These are phyloP conservation scores for Ibycter americanus DNA, from an alignment of 2,797 vertebrate species.

Conservation along the genomic window DNA sequence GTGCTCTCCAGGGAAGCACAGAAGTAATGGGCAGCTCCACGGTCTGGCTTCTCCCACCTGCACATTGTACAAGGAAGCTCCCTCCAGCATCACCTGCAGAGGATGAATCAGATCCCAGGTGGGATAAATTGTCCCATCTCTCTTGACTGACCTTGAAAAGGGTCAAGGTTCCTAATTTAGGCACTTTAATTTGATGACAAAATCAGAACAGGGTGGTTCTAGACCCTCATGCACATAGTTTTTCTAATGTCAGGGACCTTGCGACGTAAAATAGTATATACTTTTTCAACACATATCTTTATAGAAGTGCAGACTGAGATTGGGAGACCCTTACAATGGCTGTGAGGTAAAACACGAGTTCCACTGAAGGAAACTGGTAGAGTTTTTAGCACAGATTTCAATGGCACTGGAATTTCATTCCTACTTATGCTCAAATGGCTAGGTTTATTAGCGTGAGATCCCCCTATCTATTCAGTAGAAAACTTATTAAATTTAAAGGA, in stretches of 20 bases:
- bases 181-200: not conserved
- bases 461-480: not conserved
- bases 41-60: not conserved
- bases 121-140: not conserved
- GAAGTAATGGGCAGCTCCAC: not conserved
- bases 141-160: not conserved
- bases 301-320: not conserved
- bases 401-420: not conserved
- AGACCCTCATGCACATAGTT: not conserved
- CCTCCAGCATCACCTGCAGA: not conserved
- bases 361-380: not conserved
- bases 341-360: not conserved
- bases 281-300: not conserved
- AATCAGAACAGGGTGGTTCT: not conserved
- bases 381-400: not conserved
- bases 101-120: not conserved
- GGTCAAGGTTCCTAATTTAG: not conserved
- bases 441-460: not conserved
- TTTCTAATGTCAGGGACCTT: not conserved
- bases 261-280: not conserved
- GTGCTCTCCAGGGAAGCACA: rapidly evolving
- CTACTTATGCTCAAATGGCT: not conserved
- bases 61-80: not conserved
- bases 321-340: not conserved
- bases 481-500: not conserved